A percentile compares a stretch with the other conserved stretches of the same genome.
phyloP scores from a whole-genome alignment of 64 coral and sea anemone genomes.

The Orbicella faveolata region DNA sequence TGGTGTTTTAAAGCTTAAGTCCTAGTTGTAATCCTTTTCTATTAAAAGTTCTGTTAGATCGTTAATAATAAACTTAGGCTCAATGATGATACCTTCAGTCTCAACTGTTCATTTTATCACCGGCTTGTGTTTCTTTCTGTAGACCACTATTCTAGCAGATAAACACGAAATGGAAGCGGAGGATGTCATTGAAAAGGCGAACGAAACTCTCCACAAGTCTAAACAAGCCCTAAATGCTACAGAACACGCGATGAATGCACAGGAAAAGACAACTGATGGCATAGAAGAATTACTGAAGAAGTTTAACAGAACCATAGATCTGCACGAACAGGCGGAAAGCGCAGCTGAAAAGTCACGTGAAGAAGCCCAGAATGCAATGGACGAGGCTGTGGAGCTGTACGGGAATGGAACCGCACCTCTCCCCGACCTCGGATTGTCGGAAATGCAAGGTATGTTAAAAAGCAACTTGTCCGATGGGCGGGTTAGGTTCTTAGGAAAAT shows the following conservation, averaged over 20 bases:
- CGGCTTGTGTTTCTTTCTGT: background rate
- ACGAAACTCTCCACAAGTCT: conserved; percentile 61
- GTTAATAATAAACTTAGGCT: background rate
- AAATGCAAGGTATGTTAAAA: background rate
- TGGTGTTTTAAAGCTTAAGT: too few relatives aligned
- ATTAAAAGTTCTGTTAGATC: background rate
- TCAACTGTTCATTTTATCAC: background rate
- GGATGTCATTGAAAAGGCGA: conserved; percentile 51
- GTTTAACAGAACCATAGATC: conserved; percentile 36
- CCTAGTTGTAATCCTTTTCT: too few relatives aligned
- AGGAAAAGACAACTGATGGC: conserved; percentile 65
- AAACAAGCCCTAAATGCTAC: conserved; percentile 43
- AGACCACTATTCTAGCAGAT: conserved; percentile 70
- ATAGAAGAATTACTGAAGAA: conserved; percentile 59
- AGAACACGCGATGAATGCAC: conserved; percentile 44
- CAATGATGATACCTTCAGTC: background rate
- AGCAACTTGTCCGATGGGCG: background rate
- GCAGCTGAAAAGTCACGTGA: conserved; percentile 32
- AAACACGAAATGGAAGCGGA: conserved; percentile 77
- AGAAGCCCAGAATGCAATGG: conserved; percentile 42
- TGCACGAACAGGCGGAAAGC: conserved; percentile 45
- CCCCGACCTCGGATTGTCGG: conserved; percentile 52
- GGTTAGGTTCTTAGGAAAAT: background rate
- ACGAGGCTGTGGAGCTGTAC: conserved; percentile 58
- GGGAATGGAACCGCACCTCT: conserved; percentile 61